Evolutionary conservation across 1,140 invertebrate species (phyloP), one percentile per base, ranked within the genome.

Genomic region (Hormaphis cornu): DNA sequence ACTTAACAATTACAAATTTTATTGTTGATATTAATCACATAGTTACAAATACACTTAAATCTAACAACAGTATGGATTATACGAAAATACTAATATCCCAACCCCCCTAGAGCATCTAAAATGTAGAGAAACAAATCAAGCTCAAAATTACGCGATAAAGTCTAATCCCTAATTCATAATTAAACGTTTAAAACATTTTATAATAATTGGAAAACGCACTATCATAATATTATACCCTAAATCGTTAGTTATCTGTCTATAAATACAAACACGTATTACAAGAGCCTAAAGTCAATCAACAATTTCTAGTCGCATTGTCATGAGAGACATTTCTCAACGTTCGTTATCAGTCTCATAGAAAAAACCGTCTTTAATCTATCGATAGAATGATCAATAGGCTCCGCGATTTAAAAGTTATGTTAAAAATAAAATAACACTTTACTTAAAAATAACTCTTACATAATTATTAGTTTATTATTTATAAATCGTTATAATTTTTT

Each of bases 11-110:
- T 40, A 59, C 40, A 44, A 20, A 30, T 30, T 63, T 59, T 66
- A 50, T 66, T 66, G 28, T 50, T 66, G 44, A 66, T 48, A 50
- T 66, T 20, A 66, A 66, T 66, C 61, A 66, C 61, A 66, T 48
- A 48, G 61, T 50, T 66, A 66, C 44, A 50, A 48, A 46, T 35
- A 63, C 59, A 48, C 44, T 18, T 63, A n/a, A n/a, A n/a, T n/a
- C n/a, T n/a, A n/a, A n/a, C n/a, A n/a, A n/a, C n/a, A 66, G n/a
- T 48, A 61, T 50, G 44, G 48, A 33, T 63, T 48, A 48, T 48
- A 50, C 10, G 42, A 66, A 50, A 66, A 66, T 50, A 50, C 20
- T 66, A 66, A 46, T 66, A 66, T 44, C 44, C 30, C 12, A 1
- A 26, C 44, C 61, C 61, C 61, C 24, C 16, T n/a, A n/a, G 10